Evolutionary conservation across 1,140 invertebrate species (phyloP), one percentile per base, ranked within the genome.

Genomic region (Drosophila micromelanica): DNA sequence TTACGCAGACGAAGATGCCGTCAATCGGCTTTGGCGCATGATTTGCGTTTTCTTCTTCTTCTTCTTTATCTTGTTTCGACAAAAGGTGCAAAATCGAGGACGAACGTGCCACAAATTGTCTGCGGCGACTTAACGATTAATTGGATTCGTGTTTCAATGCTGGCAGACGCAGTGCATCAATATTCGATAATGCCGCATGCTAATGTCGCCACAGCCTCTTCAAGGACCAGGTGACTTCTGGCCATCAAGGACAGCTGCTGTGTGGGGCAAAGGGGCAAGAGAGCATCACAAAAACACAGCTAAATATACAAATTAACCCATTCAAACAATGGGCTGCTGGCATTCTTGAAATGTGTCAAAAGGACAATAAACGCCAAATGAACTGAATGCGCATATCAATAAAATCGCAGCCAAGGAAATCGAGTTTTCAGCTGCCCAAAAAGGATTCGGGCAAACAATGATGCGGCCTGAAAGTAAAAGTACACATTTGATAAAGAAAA

Each of bases 221-320:
- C n/a, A 11, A 13, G 15, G 0, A 6, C 63, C 62, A 65, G 62
- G 32, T 65, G 62, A 45, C 27, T 30, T 7, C 30, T 5, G 9
- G 42, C 17, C 32, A 20, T 17, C 60, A 52, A 55, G 27, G 6
- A 20, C 69, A 73, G 56, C 76, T 73, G 60, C 70, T 38, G 55
- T n/a, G 17, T 17, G 17, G 17, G 17, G 17, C n/a, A n/a, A n/a
- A 17, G 17, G 17, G 17, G 46, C 46, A 30, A 13, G n/a, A n/a
- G 30, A 49, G n/a, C n/a, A n/a, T 23, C 46, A 49, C 46, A 17
- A 17, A 17, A 35, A 40, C 20, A 23, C 57, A 40, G 70, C 72
- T 86, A 86, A 86, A 76, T 86, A 86, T 77, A 87, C 82, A 87
- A 87, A 87, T 87, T 87, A 87, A 87, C 82, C 84, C 82, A 69